Percentiles rank a stretch among this genome's conserved stretches.
Conservation (phyloP, 1,140 invertebrate genomes). For the Olivierus martensii region DNA sequence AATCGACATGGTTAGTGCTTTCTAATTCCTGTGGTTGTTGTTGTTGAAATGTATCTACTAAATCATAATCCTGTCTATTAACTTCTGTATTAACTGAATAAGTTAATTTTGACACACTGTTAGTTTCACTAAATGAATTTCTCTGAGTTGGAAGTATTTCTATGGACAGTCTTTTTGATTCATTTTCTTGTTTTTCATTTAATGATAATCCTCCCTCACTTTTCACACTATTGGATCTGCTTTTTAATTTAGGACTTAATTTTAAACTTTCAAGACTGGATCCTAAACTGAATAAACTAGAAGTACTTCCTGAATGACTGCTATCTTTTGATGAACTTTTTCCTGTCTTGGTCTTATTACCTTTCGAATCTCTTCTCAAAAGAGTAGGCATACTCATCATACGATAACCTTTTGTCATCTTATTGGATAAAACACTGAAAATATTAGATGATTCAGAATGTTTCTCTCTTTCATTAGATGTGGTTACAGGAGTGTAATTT, state of each 20-base stretch:
- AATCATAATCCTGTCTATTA: no score
- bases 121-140: no score
- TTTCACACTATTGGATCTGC: conserved; percentile 12
- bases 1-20: no score
- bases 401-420: conserved; percentile 12
- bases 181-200: not conserved
- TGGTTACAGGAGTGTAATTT: not conserved
- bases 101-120: no score
- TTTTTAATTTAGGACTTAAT: conserved; percentile 1
- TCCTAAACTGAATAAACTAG: conserved; percentile 13
- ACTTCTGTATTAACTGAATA: no score
- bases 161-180: no score
- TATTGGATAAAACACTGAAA: conserved; percentile 13
- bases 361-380: conserved; percentile 2
- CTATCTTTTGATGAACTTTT: not conserved
- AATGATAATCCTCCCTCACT: conserved; percentile 12
- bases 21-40: no score
- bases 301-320: conserved; percentile 7
- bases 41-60: no score
- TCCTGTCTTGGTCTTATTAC: not conserved
- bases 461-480: not conserved
- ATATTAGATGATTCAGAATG: not conserved
- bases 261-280: conserved; percentile 11
- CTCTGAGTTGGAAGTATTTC: no score
- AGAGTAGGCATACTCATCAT: conserved; percentile 17